Base-by-base conservation (phyloP, 1,140 invertebrate genomes). In the Oscheius sp. region DNA sequence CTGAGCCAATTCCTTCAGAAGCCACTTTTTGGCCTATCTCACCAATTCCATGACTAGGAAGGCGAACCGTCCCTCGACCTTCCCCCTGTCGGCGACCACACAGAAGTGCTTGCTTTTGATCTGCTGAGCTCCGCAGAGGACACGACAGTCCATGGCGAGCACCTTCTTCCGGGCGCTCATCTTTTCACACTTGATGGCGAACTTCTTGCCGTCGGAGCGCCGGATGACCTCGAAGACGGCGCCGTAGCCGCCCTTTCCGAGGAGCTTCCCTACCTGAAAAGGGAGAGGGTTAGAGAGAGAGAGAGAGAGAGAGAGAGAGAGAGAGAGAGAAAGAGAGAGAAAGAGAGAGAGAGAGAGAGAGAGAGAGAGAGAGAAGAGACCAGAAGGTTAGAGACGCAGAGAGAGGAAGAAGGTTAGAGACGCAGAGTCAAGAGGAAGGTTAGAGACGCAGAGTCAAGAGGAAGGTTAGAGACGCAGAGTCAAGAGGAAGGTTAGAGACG, bases 161-260 rank as follows among this genome's bases (percentile, higher is more conserved):
- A 77, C 64, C 49, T 55, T 55, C 49, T 55, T 55, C 23, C 28
- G 7, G 23, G 49, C 49, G 15, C 15, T 13, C 49, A 13, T 7
- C 49, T 55, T 55, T 26, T 23, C 49, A 55, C 49, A 7, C 49
- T 55, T 23, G 49, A 23, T 55, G 31, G 75, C 75, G 20, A 75
- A 69, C 23, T 55, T 42, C 46, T 76, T 66, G 1, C 29, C 23
- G 65, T 74, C 75, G 2, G 42, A 59, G 1, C 45, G 29, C 2
- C 64, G 52, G 31, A 61, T 55, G 35, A 74, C 75, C 18, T 78
- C 64, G 49, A 45, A 76, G n/a, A 76, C 75, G 2, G 75, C 75
- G 18, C 75, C 75, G 32, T 68, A 76, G 29, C 75, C 75, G 13
- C 75, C 75, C 36, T 75, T 76, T 32, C 75, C 75, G 15, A 76